Evolutionary conservation across 2,888 invertebrate species (phyloP), one percentile per base, ranked within the genome.

Genomic region (Habroteleia sp.): DNA sequence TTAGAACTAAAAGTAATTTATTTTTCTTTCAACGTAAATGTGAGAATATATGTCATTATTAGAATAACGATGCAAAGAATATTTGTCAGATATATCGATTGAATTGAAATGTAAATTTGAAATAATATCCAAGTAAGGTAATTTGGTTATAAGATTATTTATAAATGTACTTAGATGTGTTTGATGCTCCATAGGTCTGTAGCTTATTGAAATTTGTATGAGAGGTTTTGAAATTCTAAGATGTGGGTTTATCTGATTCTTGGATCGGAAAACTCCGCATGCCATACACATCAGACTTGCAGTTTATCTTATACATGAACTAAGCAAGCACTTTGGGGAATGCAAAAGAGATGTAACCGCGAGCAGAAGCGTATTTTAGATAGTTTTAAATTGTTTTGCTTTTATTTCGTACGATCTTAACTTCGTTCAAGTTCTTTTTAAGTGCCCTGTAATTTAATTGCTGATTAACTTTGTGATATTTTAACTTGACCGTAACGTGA

Each of bases 301-400:
- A 60, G 60, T 37, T 60, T 60, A 60, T 60, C 37, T 60, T 60
- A 60, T 60, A 60, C 60, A 33, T 37, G 33, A 46, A 46, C 60
- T 60, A 25, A 46, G 46, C 60, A 60, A 60, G 46, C 46, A 46
- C 60, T 60, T 58, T 46, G 27, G 6, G 46, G 37, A 46, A 60
- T 39, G 60, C 60, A 60, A 46, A n/a, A n/a, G n/a, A 44, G 37
- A 60, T 39, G 37, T 60, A 46, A 46, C 46, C 37, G 17, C 39
- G 7, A 29, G 17, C 37, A 46, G 1, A 27, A 60, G 37, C 27
- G 46, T 46, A 44, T 52, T 23, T 42, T 16, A 33, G 20, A 60
- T 27, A 39, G 23, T 39, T 46, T 37, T 17, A 46, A 46, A 46
- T 60, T 60, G 46, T 60, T 54, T 54, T 10, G 11, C 27, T 54